A percentile compares a stretch with the other conserved stretches of the same genome.
These are phyloP conservation scores for Pseudopipra pipra DNA, from an alignment of 2,113 vertebrate genomes.

Conservation along the genomic window DNA sequence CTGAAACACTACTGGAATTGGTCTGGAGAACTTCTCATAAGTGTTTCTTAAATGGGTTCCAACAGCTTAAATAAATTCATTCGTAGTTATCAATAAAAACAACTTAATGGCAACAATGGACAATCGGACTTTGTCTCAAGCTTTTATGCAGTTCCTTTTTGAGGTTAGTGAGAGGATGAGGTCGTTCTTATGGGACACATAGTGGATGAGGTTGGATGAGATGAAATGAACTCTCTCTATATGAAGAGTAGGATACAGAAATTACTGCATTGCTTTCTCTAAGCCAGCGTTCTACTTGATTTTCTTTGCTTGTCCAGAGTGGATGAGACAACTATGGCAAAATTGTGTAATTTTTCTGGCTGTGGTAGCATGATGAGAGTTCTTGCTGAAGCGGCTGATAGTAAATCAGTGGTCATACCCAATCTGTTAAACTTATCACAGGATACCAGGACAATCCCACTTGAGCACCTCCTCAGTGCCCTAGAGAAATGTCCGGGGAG, in stretches of 20 bases:
- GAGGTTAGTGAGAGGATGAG: neutral
- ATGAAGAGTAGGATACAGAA: neutral
- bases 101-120: accelerated
- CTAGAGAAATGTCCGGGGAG: neutral
- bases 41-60: neutral
- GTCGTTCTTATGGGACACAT: neutral
- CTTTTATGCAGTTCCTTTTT: neutral
- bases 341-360: neutral
- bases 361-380: neutral
- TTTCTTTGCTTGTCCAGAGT: neutral
- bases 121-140: neutral
- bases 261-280: neutral
- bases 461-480: neutral
- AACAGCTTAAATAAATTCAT: neutral
- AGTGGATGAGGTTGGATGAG: neutral
- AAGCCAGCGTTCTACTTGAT: neutral
- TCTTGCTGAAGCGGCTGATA: neutral
- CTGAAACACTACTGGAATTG: neutral
- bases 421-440: neutral
- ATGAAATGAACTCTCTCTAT: neutral
- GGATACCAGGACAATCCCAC: neutral
- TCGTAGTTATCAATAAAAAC: neutral
- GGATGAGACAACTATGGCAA: neutral
- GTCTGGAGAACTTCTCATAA: neutral
- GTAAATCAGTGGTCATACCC: neutral